Percentiles rank a stretch among this genome's conserved stretches.
phyloP scores from a whole-genome alignment of 2,888 invertebrate species.

The Drosophila robusta region DNA sequence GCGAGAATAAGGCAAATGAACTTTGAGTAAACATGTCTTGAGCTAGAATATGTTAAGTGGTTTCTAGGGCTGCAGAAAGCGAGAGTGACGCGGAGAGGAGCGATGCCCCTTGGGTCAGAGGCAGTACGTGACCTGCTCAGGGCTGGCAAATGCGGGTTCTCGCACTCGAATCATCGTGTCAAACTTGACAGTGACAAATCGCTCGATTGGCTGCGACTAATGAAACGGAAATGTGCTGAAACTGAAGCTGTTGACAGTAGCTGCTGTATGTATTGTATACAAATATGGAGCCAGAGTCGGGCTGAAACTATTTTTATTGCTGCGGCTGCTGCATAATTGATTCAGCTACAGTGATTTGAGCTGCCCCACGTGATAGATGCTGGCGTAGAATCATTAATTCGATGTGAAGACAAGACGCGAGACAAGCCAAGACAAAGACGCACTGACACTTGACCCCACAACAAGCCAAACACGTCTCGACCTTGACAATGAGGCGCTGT shows the following conservation, averaged over 20 bases:
- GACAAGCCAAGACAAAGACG: slow-evolving; percentile 17
- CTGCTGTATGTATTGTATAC: slow-evolving; percentile 21
- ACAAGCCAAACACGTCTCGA: slow-evolving; percentile 58
- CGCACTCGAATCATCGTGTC: slow-evolving; percentile 27
- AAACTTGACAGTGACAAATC: slow-evolving; percentile 66
- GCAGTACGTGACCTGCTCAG: slow-evolving; percentile 23
- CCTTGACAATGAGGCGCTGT: slow-evolving; percentile 70
- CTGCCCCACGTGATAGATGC: slow-evolving; percentile 51
- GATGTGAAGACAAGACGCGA: slow-evolving; percentile 40
- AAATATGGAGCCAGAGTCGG: slow-evolving; percentile 10
- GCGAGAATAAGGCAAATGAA: not conserved
- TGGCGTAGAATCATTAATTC: slow-evolving; percentile 68
- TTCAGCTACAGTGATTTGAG: slow-evolving; percentile 15
- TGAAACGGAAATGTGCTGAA: slow-evolving; percentile 64
- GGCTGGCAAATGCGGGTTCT: slow-evolving; percentile 23
- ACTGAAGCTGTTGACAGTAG: slow-evolving; percentile 34
- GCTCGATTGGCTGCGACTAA: slow-evolving; percentile 25
- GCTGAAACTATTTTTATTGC: slow-evolving; percentile 2
- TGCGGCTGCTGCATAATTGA: slow-evolving; percentile 39
- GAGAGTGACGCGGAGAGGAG: slow-evolving; percentile 2
- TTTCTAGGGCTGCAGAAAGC: slow-evolving; percentile 11
- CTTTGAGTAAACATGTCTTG: not conserved
- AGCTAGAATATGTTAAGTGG: not conserved
- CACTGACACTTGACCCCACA: slow-evolving; percentile 79
- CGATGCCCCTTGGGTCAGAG: slow-evolving; percentile 27